phyloP scores from a whole-genome alignment of 2,888 invertebrate genomes.

The Hipparchia semele region DNA sequence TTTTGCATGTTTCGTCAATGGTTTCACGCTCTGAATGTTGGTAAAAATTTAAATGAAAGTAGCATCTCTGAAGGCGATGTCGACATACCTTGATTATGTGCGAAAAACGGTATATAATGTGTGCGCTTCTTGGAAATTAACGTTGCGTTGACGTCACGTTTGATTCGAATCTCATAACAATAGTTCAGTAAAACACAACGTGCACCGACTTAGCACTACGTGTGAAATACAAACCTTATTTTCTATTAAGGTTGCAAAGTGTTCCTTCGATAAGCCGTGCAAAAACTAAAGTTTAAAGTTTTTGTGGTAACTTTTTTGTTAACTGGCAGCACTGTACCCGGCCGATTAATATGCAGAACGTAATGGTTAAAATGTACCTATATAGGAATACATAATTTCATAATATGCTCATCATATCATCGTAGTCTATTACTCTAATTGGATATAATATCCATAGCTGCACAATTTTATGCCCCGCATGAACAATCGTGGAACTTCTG shows the following conservation, averaged over 20 bases:
- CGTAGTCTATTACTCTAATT: conserved; percentile 12
- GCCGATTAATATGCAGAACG: not conserved
- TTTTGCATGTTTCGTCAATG: conserved; percentile 83
- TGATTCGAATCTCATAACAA: conserved; percentile 72
- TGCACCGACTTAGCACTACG: conserved; percentile 59
- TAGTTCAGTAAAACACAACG: conserved; percentile 64
- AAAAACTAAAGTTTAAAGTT: not conserved
- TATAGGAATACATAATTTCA: too few relatives aligned
- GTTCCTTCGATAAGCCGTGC: not conserved
- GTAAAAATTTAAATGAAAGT: conserved; percentile 74
- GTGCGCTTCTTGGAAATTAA: conserved; percentile 63
- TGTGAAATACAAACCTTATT: conserved; percentile 54
- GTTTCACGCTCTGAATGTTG: conserved; percentile 79
- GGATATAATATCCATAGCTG: conserved; percentile 16
- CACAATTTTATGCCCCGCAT: conserved; percentile 2
- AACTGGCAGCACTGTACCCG: not conserved
- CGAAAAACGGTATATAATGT: conserved; percentile 36
- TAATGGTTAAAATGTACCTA: not conserved
- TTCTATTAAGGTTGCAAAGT: conserved; percentile 3
- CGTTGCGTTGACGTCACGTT: conserved; percentile 64
- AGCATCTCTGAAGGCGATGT: conserved; percentile 58
- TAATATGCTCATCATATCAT: conserved; percentile 9
- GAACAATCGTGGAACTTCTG: conserved; percentile 24
- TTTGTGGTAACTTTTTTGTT: not conserved
- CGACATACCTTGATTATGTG: conserved; percentile 43